phyloP scores from a whole-genome alignment of 2,797 vertebrate genomes.

The Kryptolebias ocellatus region DNA sequence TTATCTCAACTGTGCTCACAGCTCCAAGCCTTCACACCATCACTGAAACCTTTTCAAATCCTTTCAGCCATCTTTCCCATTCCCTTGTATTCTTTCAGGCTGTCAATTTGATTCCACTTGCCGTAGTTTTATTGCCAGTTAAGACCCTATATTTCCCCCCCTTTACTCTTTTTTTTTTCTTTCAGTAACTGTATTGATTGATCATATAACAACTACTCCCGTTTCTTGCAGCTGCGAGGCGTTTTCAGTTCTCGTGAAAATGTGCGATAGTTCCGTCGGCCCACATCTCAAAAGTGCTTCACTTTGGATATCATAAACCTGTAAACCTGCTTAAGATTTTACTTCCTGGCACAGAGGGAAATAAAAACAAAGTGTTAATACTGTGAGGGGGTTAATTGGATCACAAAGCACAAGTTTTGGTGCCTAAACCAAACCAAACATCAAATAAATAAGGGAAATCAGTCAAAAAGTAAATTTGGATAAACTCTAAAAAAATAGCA shows the following conservation, averaged over 20 bases:
- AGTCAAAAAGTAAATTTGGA: background rate
- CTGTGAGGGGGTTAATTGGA: no score
- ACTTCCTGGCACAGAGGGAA: no score
- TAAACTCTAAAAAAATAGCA: background rate
- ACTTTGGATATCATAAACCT: no score
- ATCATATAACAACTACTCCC: constrained; percentile 1
- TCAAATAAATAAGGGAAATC: no score
- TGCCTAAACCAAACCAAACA: background rate
- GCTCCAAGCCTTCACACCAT: constrained; percentile 2
- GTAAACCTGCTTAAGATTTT: no score
- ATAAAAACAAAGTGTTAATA: no score
- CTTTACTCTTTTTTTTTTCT: background rate
- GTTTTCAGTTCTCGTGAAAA: background rate
- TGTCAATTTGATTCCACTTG: background rate
- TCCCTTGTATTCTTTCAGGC: constrained; percentile 3
- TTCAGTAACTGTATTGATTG: constrained; percentile 5
- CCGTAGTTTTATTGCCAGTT: constrained; percentile 11
- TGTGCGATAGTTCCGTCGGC: background rate
- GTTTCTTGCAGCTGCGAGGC: constrained; percentile 15
- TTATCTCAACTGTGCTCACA: background rate
- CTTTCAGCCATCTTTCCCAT: background rate
- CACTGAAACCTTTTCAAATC: background rate
- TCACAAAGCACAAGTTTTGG: background rate
- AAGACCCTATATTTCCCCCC: constrained; percentile 12
- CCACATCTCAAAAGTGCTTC: background rate